Percentiles rank a stretch among this genome's conserved stretches.
Conservation (phyloP, 2,888 invertebrate genomes). For the Leucophora obtusa region DNA sequence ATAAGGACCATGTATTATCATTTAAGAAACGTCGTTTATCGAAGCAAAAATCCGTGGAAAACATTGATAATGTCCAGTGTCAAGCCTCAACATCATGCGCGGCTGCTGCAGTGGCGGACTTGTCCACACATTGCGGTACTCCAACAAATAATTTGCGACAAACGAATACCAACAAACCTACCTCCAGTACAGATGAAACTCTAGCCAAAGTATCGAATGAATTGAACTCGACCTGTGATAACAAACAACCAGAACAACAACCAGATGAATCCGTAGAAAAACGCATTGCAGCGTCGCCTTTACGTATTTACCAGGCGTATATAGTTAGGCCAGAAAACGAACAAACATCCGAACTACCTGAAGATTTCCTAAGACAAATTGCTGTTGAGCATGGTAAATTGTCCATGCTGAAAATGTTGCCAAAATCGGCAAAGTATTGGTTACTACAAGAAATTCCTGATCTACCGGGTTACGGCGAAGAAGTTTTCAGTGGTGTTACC, state of each 20-base stretch:
- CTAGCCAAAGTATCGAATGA: constrained; percentile 56
- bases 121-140: neutral
- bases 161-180: constrained; percentile 61
- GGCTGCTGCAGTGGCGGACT: constrained; percentile 21
- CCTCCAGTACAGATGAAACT: constrained; percentile 55
- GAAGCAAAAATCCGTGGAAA: constrained; percentile 77
- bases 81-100: constrained; percentile 18
- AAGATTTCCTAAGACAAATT: constrained; percentile 75
- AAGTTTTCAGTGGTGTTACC: constrained; percentile 86
- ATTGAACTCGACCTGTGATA: constrained; percentile 58
- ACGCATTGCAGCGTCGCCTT: constrained; percentile 70
- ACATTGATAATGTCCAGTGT: constrained; percentile 69
- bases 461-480: constrained; percentile 90
- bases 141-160: constrained; percentile 47
- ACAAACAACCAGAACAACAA: constrained; percentile 63
- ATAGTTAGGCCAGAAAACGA: constrained; percentile 71
- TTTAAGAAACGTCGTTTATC: constrained; percentile 78
- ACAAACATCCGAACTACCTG: constrained; percentile 69
- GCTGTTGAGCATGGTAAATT: constrained; percentile 78
- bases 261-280: constrained; percentile 67
- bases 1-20: constrained; percentile 75
- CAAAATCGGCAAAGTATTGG: constrained; percentile 90
- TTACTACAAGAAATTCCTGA: constrained; percentile 89
- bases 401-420: constrained; percentile 81
- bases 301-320: constrained; percentile 76